Conservation (phyloP, 2,888 invertebrate species). For the Biston betularia region DNA sequence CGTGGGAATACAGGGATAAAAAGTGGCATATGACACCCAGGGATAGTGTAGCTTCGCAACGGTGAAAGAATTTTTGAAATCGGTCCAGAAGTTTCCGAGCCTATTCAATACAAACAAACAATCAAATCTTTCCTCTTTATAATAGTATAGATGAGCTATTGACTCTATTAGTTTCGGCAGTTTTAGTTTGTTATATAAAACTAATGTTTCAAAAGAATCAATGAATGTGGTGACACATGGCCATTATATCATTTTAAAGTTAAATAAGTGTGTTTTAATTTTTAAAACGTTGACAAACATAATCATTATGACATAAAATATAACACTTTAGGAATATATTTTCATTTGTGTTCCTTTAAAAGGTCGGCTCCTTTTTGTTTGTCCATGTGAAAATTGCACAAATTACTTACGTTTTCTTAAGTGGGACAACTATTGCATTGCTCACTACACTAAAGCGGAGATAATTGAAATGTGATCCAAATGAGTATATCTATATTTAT, state of each 20-base stretch:
- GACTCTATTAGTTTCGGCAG: background rate
- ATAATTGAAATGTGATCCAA: background rate
- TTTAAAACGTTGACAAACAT: slow-evolving; percentile 4
- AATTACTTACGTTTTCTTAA: background rate
- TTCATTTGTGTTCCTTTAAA: background rate
- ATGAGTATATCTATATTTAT: background rate
- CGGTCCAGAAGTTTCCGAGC: no score
- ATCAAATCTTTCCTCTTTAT: no score
- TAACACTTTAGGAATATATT: background rate
- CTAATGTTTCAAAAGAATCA: background rate
- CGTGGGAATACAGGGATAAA: no score
- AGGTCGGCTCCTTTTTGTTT: background rate
- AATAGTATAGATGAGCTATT: no score
- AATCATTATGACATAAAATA: slow-evolving; percentile 1
- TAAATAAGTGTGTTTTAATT: slow-evolving; percentile 17
- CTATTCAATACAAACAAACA: no score
- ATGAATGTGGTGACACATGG: slow-evolving; percentile 20
- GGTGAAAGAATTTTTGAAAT: no score
- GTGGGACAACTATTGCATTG: background rate
- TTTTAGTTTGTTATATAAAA: background rate
- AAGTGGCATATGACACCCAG: no score
- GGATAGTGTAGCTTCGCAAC: no score
- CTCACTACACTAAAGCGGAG: background rate
- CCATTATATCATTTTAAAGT: slow-evolving; percentile 13
- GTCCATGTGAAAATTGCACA: background rate